Base-by-base conservation (phyloP, 1,140 invertebrate genomes). In the Microplitis mediator region DNA sequence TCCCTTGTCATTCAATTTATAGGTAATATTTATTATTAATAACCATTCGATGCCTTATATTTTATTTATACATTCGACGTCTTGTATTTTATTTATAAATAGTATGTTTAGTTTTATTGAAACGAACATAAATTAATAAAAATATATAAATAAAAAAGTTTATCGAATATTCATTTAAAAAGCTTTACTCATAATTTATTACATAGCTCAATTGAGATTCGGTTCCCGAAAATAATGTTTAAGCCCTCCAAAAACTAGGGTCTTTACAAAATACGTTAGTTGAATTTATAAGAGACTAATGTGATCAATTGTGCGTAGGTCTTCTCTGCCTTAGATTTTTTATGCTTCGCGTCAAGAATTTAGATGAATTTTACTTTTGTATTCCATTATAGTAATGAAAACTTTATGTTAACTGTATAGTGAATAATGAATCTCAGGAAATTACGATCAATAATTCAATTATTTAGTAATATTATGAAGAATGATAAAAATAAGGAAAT, bases 261-360 rank as follows among this genome's bases (percentile, higher is more conserved):
- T 56, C 36, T 51, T 16, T 34, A 45, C 11, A 45, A 5, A 58
- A 69, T 35, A 69, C 52, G 67, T 56, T 16, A 9, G 54, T 54
- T 56, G 67, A 69, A 69, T 69, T 36, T 39, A 23, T 58, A 69
- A 36, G 60, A 39, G 54, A 54, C 65, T 69, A 69, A 69, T 60
- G 39, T 56, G 67, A 54, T 69, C n/a, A 60, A 69, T 60, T 60
- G 67, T 56, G 67, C 36, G n/a, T 36, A 23, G 4, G 34, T 23
- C 23, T 31, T 23, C 56, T 58, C 23, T 4, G 23, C 56, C 16
- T 31, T 32, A 9, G 9, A 23, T 34, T 31, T 58, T 58, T 58
- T 34, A 9, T 16, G 9, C 16, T 14, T 3, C 56, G 9, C 3
- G 23, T 31, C 16, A 16, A 16, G 16, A 31, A 16, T 31, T 31